Conservation (phyloP, 2,797 vertebrate genomes). For the Buceros bicornis region DNA sequence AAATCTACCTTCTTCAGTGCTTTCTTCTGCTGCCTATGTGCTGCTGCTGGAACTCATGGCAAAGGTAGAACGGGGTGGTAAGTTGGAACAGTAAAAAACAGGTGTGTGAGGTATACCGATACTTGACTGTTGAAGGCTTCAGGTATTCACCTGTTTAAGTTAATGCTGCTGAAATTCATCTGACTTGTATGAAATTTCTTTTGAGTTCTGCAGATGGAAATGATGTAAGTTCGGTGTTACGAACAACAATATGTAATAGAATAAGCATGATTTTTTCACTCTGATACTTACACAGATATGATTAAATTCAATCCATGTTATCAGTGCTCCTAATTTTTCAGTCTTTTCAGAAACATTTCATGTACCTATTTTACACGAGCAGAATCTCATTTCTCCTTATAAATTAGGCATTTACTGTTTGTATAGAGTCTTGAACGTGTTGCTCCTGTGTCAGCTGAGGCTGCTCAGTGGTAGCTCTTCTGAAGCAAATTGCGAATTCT, state of each 20-base stretch:
- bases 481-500: neutral
- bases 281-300: neutral
- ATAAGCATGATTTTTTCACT: neutral
- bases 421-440: neutral
- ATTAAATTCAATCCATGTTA: neutral
- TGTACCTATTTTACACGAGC: neutral
- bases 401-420: neutral
- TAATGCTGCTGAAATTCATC: neutral
- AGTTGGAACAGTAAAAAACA: neutral
- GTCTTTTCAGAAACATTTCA: neutral
- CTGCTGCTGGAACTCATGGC: neutral
- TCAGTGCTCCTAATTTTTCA: neutral
- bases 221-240: neutral
- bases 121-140: neutral
- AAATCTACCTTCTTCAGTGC: neutral
- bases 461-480: neutral
- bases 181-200: neutral
- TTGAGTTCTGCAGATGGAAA: neutral
- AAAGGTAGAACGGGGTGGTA: neutral
- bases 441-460: neutral
- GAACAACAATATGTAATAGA: neutral
- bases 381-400: neutral
- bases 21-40: neutral
- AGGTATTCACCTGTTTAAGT: neutral
- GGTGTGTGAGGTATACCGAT: neutral